A percentile compares a stretch with the other conserved stretches of the same genome.
Conservation (phyloP, 2,888 invertebrate genomes). For the Bruchidius siliquastri region DNA sequence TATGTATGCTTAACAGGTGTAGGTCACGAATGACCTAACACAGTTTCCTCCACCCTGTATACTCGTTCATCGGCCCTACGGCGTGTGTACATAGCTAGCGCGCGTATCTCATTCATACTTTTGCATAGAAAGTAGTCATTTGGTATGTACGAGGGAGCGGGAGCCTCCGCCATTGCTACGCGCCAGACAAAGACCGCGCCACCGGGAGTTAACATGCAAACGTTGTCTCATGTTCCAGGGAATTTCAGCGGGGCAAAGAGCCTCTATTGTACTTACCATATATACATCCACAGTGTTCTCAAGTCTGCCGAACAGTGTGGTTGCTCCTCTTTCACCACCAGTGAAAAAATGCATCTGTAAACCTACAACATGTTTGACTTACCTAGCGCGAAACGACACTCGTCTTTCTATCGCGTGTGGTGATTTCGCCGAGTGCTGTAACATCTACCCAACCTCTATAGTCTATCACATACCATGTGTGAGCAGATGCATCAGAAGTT, state of each 20-base stretch:
- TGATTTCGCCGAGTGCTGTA: neutral
- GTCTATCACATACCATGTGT: no score
- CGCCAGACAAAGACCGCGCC: conserved; percentile 39
- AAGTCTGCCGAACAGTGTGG: conserved; percentile 48
- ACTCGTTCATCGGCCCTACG: conserved; percentile 38
- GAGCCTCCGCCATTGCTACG: conserved; percentile 29
- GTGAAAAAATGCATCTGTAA: conserved; percentile 10
- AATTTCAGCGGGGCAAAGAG: conserved; percentile 47
- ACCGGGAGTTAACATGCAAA: conserved; percentile 49
- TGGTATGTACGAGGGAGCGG: conserved; percentile 47
- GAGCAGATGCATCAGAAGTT: no score
- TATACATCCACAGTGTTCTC: conserved; percentile 50
- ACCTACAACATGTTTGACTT: neutral
- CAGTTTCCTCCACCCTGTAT: conserved; percentile 14
- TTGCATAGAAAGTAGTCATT: conserved; percentile 58
- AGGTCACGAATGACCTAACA: neutral
- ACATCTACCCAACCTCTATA: no score
- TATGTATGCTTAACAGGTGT: no score
- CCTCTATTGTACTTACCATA: conserved; percentile 48
- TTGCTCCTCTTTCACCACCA: conserved; percentile 17
- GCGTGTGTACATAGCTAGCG: conserved; percentile 45
- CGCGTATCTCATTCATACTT: conserved; percentile 58
- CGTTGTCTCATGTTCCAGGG: conserved; percentile 49
- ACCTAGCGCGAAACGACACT: neutral
- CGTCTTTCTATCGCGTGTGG: neutral